These are phyloP conservation scores for Fringilla coelebs DNA, from an alignment of 2,797 vertebrate genomes.

Conservation along the genomic window DNA sequence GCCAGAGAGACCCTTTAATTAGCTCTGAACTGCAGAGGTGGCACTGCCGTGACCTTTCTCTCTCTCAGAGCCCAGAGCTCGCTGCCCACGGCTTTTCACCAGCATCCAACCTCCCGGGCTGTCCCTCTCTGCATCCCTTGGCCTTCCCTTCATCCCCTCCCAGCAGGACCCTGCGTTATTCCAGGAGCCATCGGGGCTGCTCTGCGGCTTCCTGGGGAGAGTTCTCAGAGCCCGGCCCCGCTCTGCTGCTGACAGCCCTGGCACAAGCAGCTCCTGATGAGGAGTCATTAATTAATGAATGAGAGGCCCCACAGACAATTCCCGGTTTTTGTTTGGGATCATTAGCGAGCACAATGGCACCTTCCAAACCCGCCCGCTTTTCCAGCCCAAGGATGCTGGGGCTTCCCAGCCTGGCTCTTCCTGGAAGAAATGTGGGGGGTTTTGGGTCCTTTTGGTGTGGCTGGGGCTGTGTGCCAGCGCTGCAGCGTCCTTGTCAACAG, in stretches of 20 bases:
- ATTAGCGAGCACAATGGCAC: background rate
- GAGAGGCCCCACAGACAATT: background rate
- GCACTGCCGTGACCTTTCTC: background rate
- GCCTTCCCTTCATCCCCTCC: background rate
- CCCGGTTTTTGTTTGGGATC: background rate
- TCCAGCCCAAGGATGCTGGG: background rate
- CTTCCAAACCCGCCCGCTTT: background rate
- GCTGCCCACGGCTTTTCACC: accelerated
- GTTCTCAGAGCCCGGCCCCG: background rate
- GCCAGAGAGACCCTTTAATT: background rate
- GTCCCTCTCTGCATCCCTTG: background rate
- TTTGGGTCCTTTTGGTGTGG: background rate
- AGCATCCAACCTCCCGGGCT: background rate
- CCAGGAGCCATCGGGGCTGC: background rate
- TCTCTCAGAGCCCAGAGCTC: background rate
- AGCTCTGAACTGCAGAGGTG: background rate
- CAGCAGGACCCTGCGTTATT: background rate
- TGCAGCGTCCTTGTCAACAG: background rate
- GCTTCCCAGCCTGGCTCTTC: background rate
- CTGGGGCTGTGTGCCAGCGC: background rate
- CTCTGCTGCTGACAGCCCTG: background rate
- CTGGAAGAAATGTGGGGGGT: background rate
- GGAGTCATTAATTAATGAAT: background rate
- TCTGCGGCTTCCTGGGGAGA: background rate
- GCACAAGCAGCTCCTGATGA: slow-evolving; percentile 5